phyloP scores from a whole-genome alignment of 2,888 invertebrate genomes.

The Monochamus alternatus region DNA sequence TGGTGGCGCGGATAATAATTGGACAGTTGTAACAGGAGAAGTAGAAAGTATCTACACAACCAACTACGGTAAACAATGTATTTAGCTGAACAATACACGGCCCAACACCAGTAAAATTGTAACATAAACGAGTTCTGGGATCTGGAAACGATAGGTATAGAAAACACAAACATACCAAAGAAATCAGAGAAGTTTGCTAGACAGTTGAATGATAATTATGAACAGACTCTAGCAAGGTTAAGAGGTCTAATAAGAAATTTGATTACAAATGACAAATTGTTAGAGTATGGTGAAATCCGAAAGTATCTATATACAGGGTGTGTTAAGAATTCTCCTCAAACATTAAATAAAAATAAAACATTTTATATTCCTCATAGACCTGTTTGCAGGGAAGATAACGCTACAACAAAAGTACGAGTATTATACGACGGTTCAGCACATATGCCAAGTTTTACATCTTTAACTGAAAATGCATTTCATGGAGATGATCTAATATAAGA shows the following conservation, averaged over 20 bases:
- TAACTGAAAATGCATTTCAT: too few relatives aligned
- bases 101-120: neutral
- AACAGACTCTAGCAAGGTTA: neutral
- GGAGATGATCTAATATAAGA: neutral
- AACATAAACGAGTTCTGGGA: too few relatives aligned
- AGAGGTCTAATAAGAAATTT: neutral
- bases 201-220: neutral
- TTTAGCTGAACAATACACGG: neutral
- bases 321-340: neutral
- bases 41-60: neutral
- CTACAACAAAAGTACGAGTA: too few relatives aligned
- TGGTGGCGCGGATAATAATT: neutral
- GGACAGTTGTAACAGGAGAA: conserved; percentile 7
- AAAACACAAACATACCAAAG: neutral
- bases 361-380: neutral
- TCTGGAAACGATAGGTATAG: neutral
- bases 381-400: too few relatives aligned
- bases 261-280: neutral
- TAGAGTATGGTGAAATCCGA: neutral
- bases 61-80: neutral
- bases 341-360: neutral
- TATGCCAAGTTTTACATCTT: too few relatives aligned
- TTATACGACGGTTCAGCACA: too few relatives aligned
- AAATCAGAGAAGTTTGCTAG: neutral
- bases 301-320: neutral